Evolutionary conservation across 1,140 invertebrate species (phyloP), one percentile per base, ranked within the genome.

Genomic region (Drosophila athabasca): DNA sequence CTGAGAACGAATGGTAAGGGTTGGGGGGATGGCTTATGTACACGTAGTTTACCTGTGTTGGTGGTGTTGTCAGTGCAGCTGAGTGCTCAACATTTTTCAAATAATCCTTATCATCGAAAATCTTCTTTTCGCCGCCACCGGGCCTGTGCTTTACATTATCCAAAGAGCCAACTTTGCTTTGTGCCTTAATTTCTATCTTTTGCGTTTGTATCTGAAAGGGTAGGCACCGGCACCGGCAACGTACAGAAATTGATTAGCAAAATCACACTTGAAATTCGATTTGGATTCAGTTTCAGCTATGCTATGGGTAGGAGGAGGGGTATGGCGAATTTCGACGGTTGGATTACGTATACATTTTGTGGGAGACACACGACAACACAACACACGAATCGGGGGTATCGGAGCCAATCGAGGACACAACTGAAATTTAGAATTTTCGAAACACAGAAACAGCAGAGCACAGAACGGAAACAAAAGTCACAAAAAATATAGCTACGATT

Each of bases 31-130:
- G 43, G 54, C 54, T 81, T 80, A 74, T 76, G 79, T 74, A 84
- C 62, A 88, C 61, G 71, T 80, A 57, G 73, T 88, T 91, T 92
- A 92, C 91, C 91, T 92, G 91, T 87, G 91, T 80, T 71, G 91
- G 88, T 82, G 90, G 91, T 81, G 88, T 90, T 77, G 91, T 90
- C 78, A 91, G 88, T 85, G 91, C 82, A 90, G 90, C 83, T 69
- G 85, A 85, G 83, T 92, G 91, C 61, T 92, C 91, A 91, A 92
- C 76, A 92, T 92, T 92, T 92, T 96, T 96, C 82, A 98, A 94
- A 93, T 99, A 99, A 66, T 97, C 96, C 93, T 96, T 97, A 93
- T 98, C 97, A 91, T 98, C 96, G 92, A 98, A 98, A 89, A 98
- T 97, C 93, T 97, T 97, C 92, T 96, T 96, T 58, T 97, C 97